phyloP scores from a whole-genome alignment of 2,113 vertebrate species.

The Mobula birostris region DNA sequence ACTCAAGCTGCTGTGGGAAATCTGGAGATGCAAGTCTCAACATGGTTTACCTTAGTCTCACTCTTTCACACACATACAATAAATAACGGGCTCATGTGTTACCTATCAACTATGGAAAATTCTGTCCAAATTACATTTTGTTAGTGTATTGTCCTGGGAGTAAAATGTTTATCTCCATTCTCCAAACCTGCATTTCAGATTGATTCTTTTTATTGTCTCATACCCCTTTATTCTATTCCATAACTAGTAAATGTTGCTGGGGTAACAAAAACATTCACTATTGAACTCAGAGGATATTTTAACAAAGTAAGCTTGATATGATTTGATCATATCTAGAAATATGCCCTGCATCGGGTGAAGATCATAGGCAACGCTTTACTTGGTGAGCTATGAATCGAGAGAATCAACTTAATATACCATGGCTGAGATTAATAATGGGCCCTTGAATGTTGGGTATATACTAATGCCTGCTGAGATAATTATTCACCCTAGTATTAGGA shows the following conservation, averaged over 20 bases:
- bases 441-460: too few relatives aligned
- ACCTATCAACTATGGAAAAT: constrained; percentile 14
- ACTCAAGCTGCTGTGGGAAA: constrained; percentile 10
- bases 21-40: constrained; percentile 9
- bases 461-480: too few relatives aligned
- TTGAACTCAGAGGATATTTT: too few relatives aligned
- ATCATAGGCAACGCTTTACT: neutral
- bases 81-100: neutral
- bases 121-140: neutral
- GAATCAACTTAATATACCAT: neutral
- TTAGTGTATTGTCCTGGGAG: neutral
- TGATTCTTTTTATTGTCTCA: neutral
- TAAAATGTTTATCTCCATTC: neutral
- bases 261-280: neutral
- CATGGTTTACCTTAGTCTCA: neutral
- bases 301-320: neutral
- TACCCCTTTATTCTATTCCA: neutral
- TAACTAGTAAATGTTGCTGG: neutral
- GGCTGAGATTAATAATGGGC: neutral
- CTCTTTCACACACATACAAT: neutral
- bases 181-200: neutral
- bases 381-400: neutral
- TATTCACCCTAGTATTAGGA: too few relatives aligned
- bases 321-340: neutral
- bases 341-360: neutral